Evolutionary conservation across 2,888 invertebrate species (phyloP), one percentile per base, ranked within the genome.

Genomic region (Nezara viridula): DNA sequence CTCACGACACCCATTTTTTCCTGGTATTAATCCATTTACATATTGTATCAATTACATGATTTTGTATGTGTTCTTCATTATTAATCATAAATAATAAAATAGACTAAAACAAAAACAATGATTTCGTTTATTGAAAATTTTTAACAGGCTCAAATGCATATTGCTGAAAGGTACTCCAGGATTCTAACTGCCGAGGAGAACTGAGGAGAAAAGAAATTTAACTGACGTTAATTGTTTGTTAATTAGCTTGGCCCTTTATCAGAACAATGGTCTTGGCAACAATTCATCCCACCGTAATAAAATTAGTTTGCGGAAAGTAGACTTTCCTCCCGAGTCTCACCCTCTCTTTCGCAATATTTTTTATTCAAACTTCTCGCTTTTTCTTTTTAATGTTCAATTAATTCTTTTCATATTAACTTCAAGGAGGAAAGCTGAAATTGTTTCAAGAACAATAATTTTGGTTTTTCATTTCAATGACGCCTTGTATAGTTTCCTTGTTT

Each of bases 151-250:
- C n/a, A n/a, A 50, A 55, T 52, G n/a, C n/a, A 55, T n/a, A 9
- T 55, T 24, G 21, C 1, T 19, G 21, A 24, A 52, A 52, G 6
- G 21, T 52, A 52, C 24, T 52, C 6, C 52, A 24, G 55, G 55
- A n/a, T 55, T 12, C 12, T n/a, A 55, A 55, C 7, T 55, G n/a
- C 10, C 14, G n/a, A n/a, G n/a, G n/a, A n/a, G 55, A 55, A 12
- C 55, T n/a, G 24, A 10, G 27, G 5, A 27, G 60, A 60, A 60
- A 27, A 60, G 27, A 55, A 60, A 60, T 14, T 27, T 60, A 60
- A 60, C 60, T 60, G 27, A 60, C 60, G 60, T 60, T 60, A 60
- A 60, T 60, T 60, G 16, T 60, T 60, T 60, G 60, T 60, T 60
- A 60, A 60, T 60, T 60, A 60, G 60, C 3, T 27, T 27, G 4